Evolutionary conservation across 2,113 vertebrate genomes (phyloP).

Genomic region (Artemisiospiza belli): DNA sequence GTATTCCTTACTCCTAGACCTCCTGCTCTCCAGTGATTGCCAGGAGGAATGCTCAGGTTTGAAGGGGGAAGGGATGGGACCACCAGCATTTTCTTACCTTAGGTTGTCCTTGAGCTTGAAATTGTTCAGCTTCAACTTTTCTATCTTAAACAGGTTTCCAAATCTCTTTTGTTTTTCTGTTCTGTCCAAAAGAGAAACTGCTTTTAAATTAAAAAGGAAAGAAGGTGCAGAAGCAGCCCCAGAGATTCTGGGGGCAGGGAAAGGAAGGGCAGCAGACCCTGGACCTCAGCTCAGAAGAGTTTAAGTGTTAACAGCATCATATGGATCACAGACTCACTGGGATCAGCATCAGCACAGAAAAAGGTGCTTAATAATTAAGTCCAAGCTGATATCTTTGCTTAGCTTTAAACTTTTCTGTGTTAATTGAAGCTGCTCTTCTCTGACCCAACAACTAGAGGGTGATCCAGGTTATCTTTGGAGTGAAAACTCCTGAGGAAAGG

Average conservation of each 20-base stretch:
- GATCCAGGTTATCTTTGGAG: not conserved
- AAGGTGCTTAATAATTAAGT: not conserved
- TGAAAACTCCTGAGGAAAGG: not conserved
- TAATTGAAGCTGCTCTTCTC: not conserved
- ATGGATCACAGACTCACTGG: not conserved
- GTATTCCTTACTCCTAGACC: not conserved
- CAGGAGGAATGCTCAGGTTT: not conserved
- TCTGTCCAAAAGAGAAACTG: constrained; percentile 50
- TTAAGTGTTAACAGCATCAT: not conserved
- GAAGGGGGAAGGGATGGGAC: not conserved
- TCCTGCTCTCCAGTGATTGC: not conserved
- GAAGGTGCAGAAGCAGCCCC: not conserved
- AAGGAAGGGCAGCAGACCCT: not conserved
- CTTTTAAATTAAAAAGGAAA: not conserved
- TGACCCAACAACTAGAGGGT: not conserved
- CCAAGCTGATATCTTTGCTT: not conserved
- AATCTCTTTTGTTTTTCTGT: constrained; percentile 59
- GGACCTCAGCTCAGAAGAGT: not conserved
- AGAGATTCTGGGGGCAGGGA: not conserved
- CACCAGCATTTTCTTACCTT: constrained; percentile 54
- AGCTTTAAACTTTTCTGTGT: not conserved
- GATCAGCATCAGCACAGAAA: not conserved
- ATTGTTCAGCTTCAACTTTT: constrained; percentile 68
- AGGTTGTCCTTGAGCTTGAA: constrained; percentile 57
- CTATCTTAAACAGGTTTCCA: constrained; percentile 72